Percentiles rank a stretch among this genome's conserved stretches.
Evolutionary conservation across 1,140 invertebrate genomes (phyloP).

Genomic region (Pseudobourletiella spinata): DNA sequence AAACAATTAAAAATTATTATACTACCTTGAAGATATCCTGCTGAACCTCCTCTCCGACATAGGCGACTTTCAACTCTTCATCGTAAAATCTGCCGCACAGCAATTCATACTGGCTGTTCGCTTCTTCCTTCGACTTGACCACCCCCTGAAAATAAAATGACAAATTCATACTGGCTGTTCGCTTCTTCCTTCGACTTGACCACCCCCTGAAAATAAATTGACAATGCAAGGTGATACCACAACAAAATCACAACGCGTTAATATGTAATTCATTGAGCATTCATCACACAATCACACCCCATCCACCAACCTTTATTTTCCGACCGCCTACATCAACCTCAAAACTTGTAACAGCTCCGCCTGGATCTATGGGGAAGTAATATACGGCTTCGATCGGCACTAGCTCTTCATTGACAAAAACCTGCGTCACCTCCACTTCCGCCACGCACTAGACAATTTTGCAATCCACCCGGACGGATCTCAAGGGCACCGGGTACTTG

Average conservation of each 20-base stretch:
- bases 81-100: too few relatives aligned
- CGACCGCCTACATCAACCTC: conserved; percentile 17
- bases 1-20: not conserved
- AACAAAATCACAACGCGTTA: not conserved
- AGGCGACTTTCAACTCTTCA: conserved; percentile 44
- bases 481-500: too few relatives aligned
- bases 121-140: conserved; percentile 45
- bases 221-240: conserved; percentile 5
- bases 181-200: conserved; percentile 46
- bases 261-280: not conserved
- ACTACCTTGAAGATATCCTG: conserved; percentile 38
- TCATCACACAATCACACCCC: too few relatives aligned
- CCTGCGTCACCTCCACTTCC: conserved; percentile 18
- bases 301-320: conserved; percentile 18
- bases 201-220: conserved; percentile 36
- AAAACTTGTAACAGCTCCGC: conserved; percentile 21
- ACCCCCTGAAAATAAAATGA: conserved; percentile 36
- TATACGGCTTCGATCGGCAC: conserved; percentile 24
- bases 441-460: conserved; percentile 16
- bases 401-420: conserved; percentile 21
- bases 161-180: conserved; percentile 42
- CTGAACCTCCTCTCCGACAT: conserved; percentile 44
- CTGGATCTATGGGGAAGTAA: conserved; percentile 21
- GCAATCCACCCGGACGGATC: too few relatives aligned
- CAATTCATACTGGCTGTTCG: conserved; percentile 43